A percentile compares a stretch with the other conserved stretches of the same genome.
Conservation (phyloP, 2,113 vertebrate species). For the Cariama cristata region DNA sequence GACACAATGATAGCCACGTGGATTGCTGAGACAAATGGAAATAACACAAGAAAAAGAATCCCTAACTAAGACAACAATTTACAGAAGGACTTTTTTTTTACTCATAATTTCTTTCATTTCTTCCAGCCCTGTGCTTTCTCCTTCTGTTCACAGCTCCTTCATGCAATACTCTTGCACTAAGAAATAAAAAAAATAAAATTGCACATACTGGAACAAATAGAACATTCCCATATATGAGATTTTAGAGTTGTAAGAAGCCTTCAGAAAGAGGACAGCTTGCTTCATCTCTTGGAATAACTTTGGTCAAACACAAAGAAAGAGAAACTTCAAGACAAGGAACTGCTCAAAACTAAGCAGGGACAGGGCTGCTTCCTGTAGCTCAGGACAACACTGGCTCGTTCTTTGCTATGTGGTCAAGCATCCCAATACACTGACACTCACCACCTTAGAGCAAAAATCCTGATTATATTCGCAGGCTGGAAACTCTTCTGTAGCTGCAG, state of each 20-base stretch:
- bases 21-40: not conserved
- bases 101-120: not conserved
- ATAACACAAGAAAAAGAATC: not conserved
- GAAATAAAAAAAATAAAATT: not conserved
- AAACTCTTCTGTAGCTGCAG: not conserved
- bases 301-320: not conserved
- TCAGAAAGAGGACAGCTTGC: not conserved
- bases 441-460: not conserved
- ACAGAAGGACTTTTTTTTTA: not conserved
- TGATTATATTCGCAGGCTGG: not conserved
- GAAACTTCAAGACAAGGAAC: not conserved
- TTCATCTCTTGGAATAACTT: not conserved
- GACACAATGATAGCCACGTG: not conserved
- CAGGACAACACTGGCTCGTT: not conserved
- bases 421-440: not conserved
- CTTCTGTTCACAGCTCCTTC: not conserved
- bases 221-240: not conserved
- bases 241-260: not conserved
- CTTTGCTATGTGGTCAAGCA: not conserved
- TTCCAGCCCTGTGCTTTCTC: not conserved
- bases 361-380: not conserved
- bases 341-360: not conserved
- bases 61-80: not conserved
- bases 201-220: not conserved
- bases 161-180: not conserved